Conservation (phyloP, 2,113 vertebrate genomes). For the Crotalus horridus region DNA sequence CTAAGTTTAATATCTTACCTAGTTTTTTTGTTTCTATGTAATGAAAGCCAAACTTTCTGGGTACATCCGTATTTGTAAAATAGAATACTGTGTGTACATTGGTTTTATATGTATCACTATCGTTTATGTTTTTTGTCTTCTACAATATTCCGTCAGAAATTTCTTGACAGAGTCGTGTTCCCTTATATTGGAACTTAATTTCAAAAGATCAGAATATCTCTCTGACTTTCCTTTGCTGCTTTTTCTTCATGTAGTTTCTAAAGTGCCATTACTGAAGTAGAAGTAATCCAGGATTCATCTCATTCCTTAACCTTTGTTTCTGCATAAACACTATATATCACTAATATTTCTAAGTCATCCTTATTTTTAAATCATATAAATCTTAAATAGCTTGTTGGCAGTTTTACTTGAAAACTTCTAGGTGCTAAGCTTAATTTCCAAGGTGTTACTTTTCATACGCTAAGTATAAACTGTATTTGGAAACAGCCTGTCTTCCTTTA, state of each 20-base stretch:
- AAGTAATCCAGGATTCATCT: neutral
- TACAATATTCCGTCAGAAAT: conserved; percentile 10
- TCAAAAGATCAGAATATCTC: neutral
- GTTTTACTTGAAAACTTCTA: neutral
- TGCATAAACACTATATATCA: neutral
- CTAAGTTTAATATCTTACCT: neutral
- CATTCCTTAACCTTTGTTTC: neutral
- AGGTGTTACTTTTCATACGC: neutral
- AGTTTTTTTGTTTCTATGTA: neutral
- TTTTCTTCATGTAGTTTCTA: conserved; percentile 2
- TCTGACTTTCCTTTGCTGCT: neutral
- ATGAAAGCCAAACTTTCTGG: neutral
- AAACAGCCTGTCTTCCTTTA: neutral
- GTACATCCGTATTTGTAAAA: neutral
- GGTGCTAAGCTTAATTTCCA: conserved; percentile 13
- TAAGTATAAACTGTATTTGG: neutral
- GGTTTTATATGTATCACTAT: conserved; percentile 51
- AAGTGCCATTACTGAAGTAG: neutral
- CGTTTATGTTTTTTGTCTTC: conserved; percentile 36
- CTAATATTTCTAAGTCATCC: neutral
- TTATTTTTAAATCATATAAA: neutral
- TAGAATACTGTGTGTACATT: neutral
- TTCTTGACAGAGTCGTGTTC: neutral
- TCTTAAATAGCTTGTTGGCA: neutral
- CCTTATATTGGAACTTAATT: neutral